These are phyloP conservation scores for Varanus salvator DNA, from an alignment of 2,113 vertebrate species.

Conservation along the genomic window DNA sequence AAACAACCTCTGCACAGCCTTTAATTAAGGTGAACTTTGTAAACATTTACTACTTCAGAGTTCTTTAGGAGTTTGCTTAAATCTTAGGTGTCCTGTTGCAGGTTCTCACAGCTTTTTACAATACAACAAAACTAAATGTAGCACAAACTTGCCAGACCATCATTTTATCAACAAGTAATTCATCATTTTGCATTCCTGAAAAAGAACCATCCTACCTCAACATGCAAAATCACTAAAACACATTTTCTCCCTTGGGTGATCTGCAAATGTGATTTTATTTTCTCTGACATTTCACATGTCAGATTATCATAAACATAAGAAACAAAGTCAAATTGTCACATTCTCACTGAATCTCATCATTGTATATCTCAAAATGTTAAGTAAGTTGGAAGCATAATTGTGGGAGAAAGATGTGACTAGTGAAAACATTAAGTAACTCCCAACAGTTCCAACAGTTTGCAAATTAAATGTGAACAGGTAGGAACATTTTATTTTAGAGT, in stretches of 20 bases:
- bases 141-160: not conserved
- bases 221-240: conserved; percentile 44
- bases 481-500: not conserved
- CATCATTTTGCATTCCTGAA: conserved; percentile 39
- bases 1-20: conserved; percentile 22
- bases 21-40: not conserved
- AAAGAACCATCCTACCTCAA: conserved; percentile 27
- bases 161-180: conserved; percentile 50
- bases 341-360: conserved; percentile 64
- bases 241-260: conserved; percentile 50
- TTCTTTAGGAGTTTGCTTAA: conserved; percentile 31
- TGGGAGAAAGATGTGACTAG: conserved; percentile 43
- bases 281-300: conserved; percentile 71
- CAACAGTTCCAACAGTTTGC: conserved; percentile 19
- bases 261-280: conserved; percentile 68
- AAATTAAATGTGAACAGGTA: conserved; percentile 4
- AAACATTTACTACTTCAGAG: not conserved
- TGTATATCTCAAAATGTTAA: conserved; percentile 63
- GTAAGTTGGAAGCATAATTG: conserved; percentile 60
- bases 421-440: conserved; percentile 42
- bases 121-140: not conserved
- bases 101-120: not conserved
- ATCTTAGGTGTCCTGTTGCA: not conserved
- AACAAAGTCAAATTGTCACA: conserved; percentile 66
- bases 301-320: conserved; percentile 70